Conservation (phyloP, 2,797 vertebrate genomes). For the Sitta carolinensis region DNA sequence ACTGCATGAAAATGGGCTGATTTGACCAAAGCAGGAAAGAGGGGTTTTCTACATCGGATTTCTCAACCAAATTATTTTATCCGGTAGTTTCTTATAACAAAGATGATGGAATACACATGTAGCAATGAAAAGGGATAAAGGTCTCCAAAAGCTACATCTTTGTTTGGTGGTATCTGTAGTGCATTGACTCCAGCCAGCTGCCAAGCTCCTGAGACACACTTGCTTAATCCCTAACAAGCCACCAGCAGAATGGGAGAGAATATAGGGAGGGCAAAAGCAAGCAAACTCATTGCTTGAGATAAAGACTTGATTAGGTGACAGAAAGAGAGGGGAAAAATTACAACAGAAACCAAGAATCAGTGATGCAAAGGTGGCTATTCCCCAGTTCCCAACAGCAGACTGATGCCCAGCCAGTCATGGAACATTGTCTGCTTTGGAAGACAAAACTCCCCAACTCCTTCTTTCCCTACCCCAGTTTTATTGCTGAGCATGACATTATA, state of each 20-base stretch:
- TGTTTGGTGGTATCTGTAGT: background rate
- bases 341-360: background rate
- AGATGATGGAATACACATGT: background rate
- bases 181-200: background rate
- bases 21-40: background rate
- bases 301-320: background rate
- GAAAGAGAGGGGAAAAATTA: background rate
- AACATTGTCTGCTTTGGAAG: background rate
- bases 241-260: background rate
- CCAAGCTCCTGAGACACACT: background rate
- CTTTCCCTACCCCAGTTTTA: background rate
- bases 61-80: background rate
- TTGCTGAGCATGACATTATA: background rate
- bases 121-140: background rate
- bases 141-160: background rate
- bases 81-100: background rate
- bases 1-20: background rate
- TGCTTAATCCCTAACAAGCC: background rate
- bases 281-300: background rate
- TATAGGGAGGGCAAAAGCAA: background rate
- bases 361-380: background rate
- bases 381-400: background rate
- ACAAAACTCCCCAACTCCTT: background rate
- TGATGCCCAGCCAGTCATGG: accelerated
- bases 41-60: background rate